phyloP scores from a whole-genome alignment of 1,140 invertebrate species.

The Sitobion miscanthi region DNA sequence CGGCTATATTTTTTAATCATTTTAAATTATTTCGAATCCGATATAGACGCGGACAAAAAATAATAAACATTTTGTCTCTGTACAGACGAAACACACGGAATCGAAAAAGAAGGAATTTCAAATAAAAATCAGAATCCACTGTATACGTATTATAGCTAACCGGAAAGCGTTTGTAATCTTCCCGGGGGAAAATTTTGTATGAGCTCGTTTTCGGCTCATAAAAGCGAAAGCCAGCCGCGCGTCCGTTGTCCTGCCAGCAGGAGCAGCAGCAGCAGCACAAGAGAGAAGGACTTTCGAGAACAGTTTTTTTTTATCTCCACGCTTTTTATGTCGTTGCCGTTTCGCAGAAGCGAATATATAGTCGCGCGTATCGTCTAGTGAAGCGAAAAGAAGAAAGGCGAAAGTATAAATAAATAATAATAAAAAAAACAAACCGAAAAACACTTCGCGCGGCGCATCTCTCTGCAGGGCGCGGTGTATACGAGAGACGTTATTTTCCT shows the following conservation, averaged over 20 bases:
- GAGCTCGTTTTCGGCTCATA: constrained; percentile 7
- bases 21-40: background rate
- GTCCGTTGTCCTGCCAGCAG: background rate
- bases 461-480: background rate
- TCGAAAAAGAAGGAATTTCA: background rate
- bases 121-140: background rate
- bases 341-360: background rate
- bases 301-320: background rate
- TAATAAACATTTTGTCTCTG: background rate
- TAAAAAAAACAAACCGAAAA: background rate
- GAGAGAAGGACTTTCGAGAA: background rate
- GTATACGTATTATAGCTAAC: background rate
- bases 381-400: background rate
- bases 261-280: background rate
- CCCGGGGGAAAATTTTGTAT: background rate
- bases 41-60: background rate
- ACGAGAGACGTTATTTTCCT: background rate
- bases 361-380: background rate
- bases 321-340: background rate
- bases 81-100: background rate
- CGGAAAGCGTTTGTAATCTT: background rate
- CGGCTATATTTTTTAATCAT: background rate
- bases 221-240: background rate
- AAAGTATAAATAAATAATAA: background rate
- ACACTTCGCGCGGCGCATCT: background rate